Conservation (phyloP, 2,888 invertebrate genomes). For the Lycophotia porphyrea region DNA sequence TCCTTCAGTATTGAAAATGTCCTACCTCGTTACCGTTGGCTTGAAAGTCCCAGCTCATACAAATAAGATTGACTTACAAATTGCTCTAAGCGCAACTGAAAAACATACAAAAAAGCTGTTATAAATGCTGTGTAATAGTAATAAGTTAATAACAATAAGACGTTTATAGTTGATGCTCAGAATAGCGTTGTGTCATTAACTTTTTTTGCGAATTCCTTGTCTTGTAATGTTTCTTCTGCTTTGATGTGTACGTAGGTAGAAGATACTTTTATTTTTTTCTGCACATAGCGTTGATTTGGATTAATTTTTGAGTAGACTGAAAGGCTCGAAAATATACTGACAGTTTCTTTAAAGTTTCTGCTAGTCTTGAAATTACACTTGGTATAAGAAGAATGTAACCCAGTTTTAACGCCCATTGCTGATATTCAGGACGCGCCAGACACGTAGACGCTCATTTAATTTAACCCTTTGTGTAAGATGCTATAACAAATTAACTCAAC, state of each 20-base stretch:
- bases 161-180: constrained; percentile 18
- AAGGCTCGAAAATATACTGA: no score
- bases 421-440: background rate
- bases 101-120: constrained; percentile 34
- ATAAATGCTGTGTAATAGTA: constrained; percentile 7
- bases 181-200: constrained; percentile 6
- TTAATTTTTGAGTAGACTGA: background rate
- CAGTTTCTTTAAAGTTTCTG: background rate
- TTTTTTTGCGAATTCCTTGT: background rate
- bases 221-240: background rate
- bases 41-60: background rate
- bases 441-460: constrained; percentile 18
- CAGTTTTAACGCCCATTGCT: background rate
- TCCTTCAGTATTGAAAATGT: constrained; percentile 47
- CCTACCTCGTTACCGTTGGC: constrained; percentile 21
- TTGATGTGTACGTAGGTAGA: background rate
- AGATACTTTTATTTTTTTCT: background rate
- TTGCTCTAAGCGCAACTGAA: constrained; percentile 38
- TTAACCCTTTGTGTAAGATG: constrained; percentile 19
- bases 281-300: background rate
- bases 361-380: background rate
- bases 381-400: background rate
- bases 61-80: constrained; percentile 47
- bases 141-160: constrained; percentile 16
- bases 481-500: constrained; percentile 38